These are phyloP conservation scores for Tenthredo distinguenda DNA, from an alignment of 2,888 invertebrate species.

Conservation along the genomic window DNA sequence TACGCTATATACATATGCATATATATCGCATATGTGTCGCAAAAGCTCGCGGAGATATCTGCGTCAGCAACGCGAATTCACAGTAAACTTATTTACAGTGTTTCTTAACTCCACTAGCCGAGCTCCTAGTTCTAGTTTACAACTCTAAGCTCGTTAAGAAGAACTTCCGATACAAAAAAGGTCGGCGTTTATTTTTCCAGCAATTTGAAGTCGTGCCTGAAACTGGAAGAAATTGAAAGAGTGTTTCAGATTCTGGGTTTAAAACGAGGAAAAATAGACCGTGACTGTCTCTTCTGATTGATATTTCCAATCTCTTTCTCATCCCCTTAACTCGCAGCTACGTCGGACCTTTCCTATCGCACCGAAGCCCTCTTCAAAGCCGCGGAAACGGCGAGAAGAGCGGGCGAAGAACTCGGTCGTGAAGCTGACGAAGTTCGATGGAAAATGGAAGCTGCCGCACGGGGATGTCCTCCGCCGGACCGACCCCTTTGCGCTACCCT, in stretches of 20 bases:
- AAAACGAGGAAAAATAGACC: not conserved
- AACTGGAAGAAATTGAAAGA: not conserved
- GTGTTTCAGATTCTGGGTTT: not conserved
- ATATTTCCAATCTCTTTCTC: not conserved
- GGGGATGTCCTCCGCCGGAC: conserved; percentile 86
- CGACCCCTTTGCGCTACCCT: conserved; percentile 88
- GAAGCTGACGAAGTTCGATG: conserved; percentile 82
- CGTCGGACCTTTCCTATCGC: conserved; percentile 81
- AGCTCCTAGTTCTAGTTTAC: not conserved
- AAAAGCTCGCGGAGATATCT: not conserved
- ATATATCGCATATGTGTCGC: no score
- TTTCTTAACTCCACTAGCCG: not conserved
- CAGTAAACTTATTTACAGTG: not conserved
- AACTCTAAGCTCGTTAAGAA: not conserved
- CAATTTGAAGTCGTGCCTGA: not conserved
- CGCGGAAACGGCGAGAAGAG: conserved; percentile 80
- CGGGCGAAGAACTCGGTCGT: conserved; percentile 81
- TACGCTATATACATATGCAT: not conserved
- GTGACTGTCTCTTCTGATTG: not conserved
- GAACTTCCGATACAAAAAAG: not conserved
- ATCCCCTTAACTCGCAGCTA: conserved; percentile 78
- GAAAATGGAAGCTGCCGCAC: conserved; percentile 82
- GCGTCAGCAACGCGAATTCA: not conserved
- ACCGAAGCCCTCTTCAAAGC: conserved; percentile 81
- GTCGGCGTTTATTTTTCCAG: not conserved